phyloP scores from a whole-genome alignment of 2,888 invertebrate species.

The Molanna angustata region DNA sequence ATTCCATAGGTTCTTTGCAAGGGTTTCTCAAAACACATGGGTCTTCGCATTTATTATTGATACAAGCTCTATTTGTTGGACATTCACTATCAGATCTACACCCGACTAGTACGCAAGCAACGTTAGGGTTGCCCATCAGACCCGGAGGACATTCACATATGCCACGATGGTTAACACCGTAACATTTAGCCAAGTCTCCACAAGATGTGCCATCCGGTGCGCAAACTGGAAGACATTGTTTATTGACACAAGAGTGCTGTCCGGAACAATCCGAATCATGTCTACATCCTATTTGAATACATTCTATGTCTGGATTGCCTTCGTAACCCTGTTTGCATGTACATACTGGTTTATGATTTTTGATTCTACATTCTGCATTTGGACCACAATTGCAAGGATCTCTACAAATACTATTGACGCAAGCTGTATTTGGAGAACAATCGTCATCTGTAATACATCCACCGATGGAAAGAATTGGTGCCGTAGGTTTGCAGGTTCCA shows the following conservation, averaged over 20 bases:
- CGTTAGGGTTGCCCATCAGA: conserved; percentile 75
- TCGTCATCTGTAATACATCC: conserved; percentile 75
- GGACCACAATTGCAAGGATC: conserved; percentile 85
- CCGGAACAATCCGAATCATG: conserved; percentile 75
- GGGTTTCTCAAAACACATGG: conserved; percentile 68
- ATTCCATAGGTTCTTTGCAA: conserved; percentile 72
- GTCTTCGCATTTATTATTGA: conserved; percentile 74
- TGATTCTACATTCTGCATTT: conserved; percentile 80
- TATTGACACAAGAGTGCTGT: conserved; percentile 80
- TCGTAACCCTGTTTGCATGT: conserved; percentile 80
- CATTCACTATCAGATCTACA: conserved; percentile 80
- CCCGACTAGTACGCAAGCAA: conserved; percentile 75
- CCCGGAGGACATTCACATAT: conserved; percentile 83
- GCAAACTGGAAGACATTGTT: conserved; percentile 80
- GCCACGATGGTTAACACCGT: conserved; percentile 75
- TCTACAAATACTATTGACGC: conserved; percentile 74
- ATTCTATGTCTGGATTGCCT: conserved; percentile 82
- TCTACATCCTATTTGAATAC: conserved; percentile 71
- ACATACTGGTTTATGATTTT: conserved; percentile 84
- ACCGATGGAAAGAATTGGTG: conserved; percentile 58
- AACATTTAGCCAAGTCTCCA: conserved; percentile 75
- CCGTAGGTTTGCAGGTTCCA: conserved; percentile 75
- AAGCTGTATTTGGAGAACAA: conserved; percentile 75
- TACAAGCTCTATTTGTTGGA: conserved; percentile 74
- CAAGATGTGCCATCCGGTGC: conserved; percentile 67